These are phyloP conservation scores for Cartodere bifasciata DNA, from an alignment of 2,888 invertebrate genomes.

Conservation along the genomic window DNA sequence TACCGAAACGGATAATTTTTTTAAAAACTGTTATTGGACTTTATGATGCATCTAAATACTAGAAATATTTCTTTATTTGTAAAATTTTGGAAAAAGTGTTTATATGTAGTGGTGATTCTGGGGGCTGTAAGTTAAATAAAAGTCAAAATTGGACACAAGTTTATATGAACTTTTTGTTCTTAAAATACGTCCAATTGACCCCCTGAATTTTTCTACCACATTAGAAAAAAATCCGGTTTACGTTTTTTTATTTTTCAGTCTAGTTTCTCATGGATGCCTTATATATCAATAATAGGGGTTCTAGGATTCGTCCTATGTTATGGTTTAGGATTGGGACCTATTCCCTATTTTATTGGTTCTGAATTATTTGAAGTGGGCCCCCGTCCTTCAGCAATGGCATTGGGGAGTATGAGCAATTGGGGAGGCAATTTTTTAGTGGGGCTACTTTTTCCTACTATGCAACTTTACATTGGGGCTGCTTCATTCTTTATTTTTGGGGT, in stretches of 20 bases:
- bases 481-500: constrained; percentile 65
- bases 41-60: too few species aligned
- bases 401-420: constrained; percentile 82
- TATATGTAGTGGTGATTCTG: too few species aligned
- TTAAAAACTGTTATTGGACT: too few species aligned
- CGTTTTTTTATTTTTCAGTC: constrained; percentile 46
- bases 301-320: constrained; percentile 66
- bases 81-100: too few species aligned
- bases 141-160: too few species aligned
- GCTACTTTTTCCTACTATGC: constrained; percentile 57
- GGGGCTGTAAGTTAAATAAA: too few species aligned
- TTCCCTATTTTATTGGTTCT: constrained; percentile 77
- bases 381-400: constrained; percentile 73
- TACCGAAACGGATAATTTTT: too few species aligned
- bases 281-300: constrained; percentile 56
- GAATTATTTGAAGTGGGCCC: constrained; percentile 78
- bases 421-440: constrained; percentile 77
- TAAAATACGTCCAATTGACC: too few species aligned
- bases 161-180: too few species aligned
- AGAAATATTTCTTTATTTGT: too few species aligned
- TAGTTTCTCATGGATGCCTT: constrained; percentile 52
- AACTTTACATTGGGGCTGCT: constrained; percentile 50
- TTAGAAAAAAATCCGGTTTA: too few species aligned
- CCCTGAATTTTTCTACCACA: too few species aligned
- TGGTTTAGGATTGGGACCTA: constrained; percentile 75